Base-by-base conservation (phyloP, 2,888 invertebrate species). In the Salpingus planirostris region DNA sequence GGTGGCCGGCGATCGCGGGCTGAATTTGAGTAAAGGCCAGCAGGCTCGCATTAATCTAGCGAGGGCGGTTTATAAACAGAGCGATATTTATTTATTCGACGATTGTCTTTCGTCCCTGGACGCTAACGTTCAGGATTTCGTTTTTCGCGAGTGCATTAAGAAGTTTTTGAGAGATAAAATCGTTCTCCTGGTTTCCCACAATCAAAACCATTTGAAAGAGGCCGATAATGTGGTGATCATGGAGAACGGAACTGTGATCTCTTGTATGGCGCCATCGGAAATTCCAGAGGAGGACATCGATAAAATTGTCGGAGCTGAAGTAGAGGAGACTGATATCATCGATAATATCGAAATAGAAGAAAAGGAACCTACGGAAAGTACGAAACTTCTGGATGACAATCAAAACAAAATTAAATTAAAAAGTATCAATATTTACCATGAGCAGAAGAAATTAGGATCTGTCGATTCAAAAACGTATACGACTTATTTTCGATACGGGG, bases 21-120 rank as follows among this genome's bases (percentile, higher is more conserved):
- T 80, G 1, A 78, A 79, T 13, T 62, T 89, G 3, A 85, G 84
- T 13, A 86, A 86, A 8, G 87, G 87, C 5, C 88, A 88, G 62
- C 75, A 77, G 57, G 84, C 85, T 2, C 69, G 88, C 39, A 74
- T 89, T 13, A 83, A 81, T 57, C 65, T 89, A 28, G 84, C 82
- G 0, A 68, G 85, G 50, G 76, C 82, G 2, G 65, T 85, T 26
- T 86, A 85, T 51, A 73, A 72, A 43, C 72, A 80, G 42, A 80
- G 81, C 1, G 83, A 86, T 46, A 69, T 86, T 14, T 85, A 84
- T 52, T 63, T 86, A 24, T 59, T 86, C 21, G 85, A 87, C 25
- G 53, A 53, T 33, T 48, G 47, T 21, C 28, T 53, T 13, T 46
- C 50, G 2, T 42, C 53, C 4, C 21, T 54, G 10, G 54, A 54